Evolutionary conservation across 2,888 invertebrate species (phyloP).

Genomic region (Melangyna quadrimaculata): DNA sequence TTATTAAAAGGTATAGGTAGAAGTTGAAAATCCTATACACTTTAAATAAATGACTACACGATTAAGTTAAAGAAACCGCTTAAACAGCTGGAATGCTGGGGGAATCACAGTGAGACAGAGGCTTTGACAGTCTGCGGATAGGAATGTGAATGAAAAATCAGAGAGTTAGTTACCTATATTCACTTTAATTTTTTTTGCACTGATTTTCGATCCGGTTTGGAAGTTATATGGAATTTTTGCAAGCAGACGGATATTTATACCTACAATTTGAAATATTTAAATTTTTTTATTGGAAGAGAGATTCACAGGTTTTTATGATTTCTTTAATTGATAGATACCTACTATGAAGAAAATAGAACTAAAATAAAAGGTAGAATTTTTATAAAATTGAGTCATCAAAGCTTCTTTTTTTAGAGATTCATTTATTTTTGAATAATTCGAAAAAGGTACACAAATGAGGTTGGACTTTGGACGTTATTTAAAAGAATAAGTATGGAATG

Average conservation of each 20-base stretch:
- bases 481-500: no score
- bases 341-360: no score
- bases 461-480: no score
- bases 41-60: not conserved
- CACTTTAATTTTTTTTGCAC: conserved; percentile 2
- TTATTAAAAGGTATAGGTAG: not conserved
- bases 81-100: conserved; percentile 25
- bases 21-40: not conserved
- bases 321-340: no score
- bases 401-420: no score
- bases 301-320: not conserved
- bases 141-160: conserved; percentile 45
- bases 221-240: not conserved
- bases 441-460: no score
- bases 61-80: not conserved
- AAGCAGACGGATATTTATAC: not conserved
- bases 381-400: no score
- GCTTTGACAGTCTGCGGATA: not conserved
- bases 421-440: no score
- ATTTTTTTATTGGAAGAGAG: not conserved
- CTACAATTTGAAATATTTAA: not conserved
- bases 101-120: conserved; percentile 37
- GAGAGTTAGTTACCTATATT: not conserved
- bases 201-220: conserved; percentile 22
- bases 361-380: no score